phyloP scores from a whole-genome alignment of 2,797 vertebrate genomes.

The Siniperca scherzeri region DNA sequence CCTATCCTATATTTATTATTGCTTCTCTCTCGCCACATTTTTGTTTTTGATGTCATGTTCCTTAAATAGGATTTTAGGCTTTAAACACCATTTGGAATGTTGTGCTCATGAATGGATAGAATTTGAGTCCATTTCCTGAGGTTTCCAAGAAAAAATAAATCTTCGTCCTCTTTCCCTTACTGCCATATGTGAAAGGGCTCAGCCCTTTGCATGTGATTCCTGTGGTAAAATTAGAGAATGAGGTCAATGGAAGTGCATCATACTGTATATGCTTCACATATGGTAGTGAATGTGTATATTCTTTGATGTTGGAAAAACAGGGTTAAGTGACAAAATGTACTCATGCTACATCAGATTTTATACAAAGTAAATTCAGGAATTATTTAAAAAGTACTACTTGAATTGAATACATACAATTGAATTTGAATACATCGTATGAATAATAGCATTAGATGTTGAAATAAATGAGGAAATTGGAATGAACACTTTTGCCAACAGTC shows the following conservation, averaged over 20 bases:
- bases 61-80: slow-evolving; percentile 41
- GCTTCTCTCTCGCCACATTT: slow-evolving; percentile 22
- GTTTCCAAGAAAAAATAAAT: slow-evolving; percentile 67
- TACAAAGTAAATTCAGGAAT: background rate
- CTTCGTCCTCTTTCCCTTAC: slow-evolving; percentile 32
- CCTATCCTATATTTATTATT: slow-evolving; percentile 32
- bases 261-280: slow-evolving; percentile 16
- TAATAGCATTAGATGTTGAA: background rate
- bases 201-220: slow-evolving; percentile 41
- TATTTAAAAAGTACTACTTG: background rate
- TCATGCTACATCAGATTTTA: background rate
- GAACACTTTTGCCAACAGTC: background rate
- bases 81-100: slow-evolving; percentile 38
- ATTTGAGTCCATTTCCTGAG: slow-evolving; percentile 59
- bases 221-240: slow-evolving; percentile 47
- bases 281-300: background rate
- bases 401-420: no score
- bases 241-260: slow-evolving; percentile 53
- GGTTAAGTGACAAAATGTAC: background rate
- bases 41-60: slow-evolving; percentile 26
- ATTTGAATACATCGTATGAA: background rate
- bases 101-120: slow-evolving; percentile 28
- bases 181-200: slow-evolving; percentile 49
- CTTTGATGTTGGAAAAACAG: slow-evolving; percentile 14
- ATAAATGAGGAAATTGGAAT: background rate